Evolutionary conservation across 2,797 vertebrate species (phyloP), one percentile per base, ranked within the genome.

Genomic region (Cuculus canorus): DNA sequence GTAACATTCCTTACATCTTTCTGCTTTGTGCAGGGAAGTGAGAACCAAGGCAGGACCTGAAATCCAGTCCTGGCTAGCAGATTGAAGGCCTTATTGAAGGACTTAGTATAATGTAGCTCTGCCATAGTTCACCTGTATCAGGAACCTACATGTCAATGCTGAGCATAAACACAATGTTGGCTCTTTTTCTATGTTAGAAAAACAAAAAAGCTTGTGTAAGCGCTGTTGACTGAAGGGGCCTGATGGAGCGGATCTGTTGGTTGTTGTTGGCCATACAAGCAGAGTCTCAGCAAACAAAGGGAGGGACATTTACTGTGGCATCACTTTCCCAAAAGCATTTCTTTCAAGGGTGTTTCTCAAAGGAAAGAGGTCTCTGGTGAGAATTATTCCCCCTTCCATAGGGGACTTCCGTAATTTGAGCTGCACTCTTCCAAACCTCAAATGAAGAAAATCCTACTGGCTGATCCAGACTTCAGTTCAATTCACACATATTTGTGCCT

Each of bases 151-250:
- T 57, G 53, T 85, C 84, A 86, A 80, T 53, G 33, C 60, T 64
- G 48, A 95, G 41, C 56, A 57, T 80, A 80, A 91, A 81, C n/a
- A 60, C 28, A 47, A 17, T 23, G 48, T 91, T 82, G 88, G 77
- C 59, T 37, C 47, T 50, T 88, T 89, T 70, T 83, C 39, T 82
- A 39, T n/a, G n/a, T n/a, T n/a, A n/a, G n/a, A n/a, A n/a, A n/a
- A n/a, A 64, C 48, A 25, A 91, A 93, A 60, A 72, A 91, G 52
- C 70, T 81, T 86, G 43, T 64, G 85, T 93, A 93, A 96, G 85
- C 72, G 16, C 50, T 88, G 85, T 78, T 88, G 64, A 92, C 73
- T 90, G 89, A 93, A 82, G 63, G 54, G 87, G 48, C 77, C 47
- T 91, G 80, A 27, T 2, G 1, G 70, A 90, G 70, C 80, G 95